Conservation (phyloP, 2,113 vertebrate species). For the Camelus dromedarius region DNA sequence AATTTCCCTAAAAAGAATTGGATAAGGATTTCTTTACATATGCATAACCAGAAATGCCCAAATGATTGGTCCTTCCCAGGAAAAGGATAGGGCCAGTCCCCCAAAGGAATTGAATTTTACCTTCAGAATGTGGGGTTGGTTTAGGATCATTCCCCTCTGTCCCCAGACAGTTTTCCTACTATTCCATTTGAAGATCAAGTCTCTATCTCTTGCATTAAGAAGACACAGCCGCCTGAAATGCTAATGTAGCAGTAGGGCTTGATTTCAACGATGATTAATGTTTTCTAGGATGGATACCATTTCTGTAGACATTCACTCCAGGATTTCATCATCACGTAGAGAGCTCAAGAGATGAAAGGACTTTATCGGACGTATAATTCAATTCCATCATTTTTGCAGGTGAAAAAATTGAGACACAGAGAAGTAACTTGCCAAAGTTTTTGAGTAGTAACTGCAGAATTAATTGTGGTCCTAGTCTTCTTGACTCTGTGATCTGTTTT, state of each 20-base stretch:
- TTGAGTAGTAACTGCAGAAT: not conserved
- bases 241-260: not conserved
- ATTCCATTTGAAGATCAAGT: not conserved
- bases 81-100: not conserved
- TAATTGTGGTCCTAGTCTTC: not conserved
- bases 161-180: not conserved
- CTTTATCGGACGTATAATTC: not conserved
- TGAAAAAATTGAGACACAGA: not conserved
- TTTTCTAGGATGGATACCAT: not conserved
- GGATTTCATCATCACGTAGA: not conserved
- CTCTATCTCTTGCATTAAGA: not conserved
- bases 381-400: not conserved
- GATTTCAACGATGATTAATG: not conserved
- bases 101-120: not conserved
- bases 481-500: not conserved
- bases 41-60: not conserved
- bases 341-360: not conserved
- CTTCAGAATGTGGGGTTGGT: not conserved
- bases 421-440: not conserved
- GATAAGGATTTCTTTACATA: not conserved
- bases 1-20: not conserved
- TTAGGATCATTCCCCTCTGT: not conserved
- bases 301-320: not conserved
- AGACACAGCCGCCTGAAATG: not conserved
- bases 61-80: not conserved